These are phyloP conservation scores for Agrilus cyanescens DNA, from an alignment of 2,888 invertebrate species.

Conservation along the genomic window DNA sequence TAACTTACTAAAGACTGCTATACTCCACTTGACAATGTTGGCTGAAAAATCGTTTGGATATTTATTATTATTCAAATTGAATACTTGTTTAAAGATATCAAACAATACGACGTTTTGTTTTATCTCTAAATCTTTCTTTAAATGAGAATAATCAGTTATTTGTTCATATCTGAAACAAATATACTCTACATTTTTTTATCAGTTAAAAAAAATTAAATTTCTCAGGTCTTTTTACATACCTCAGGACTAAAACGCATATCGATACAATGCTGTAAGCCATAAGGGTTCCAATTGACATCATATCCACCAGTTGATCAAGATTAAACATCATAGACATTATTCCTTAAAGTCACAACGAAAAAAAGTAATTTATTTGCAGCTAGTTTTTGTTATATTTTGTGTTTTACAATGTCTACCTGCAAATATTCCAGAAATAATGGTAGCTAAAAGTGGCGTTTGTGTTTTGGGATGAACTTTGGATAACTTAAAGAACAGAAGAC, in stretches of 20 bases:
- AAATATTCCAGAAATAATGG: slow-evolving; percentile 61
- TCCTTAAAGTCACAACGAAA: slow-evolving; percentile 38
- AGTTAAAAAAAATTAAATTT: neutral
- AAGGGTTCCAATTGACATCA: slow-evolving; percentile 91
- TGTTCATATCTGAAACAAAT: slow-evolving; percentile 22
- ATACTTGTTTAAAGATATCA: slow-evolving; percentile 39
- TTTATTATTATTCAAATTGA: slow-evolving; percentile 61
- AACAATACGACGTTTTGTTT: slow-evolving; percentile 17
- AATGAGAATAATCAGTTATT: slow-evolving; percentile 1
- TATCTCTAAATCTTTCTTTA: slow-evolving; percentile 8
- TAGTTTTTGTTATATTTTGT: too few species aligned
- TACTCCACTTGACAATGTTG: slow-evolving; percentile 50
- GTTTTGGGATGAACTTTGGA: slow-evolving; percentile 59
- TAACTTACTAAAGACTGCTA: slow-evolving; percentile 44
- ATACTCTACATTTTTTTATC: neutral
- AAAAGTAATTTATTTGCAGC: slow-evolving; percentile 4
- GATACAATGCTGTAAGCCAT: slow-evolving; percentile 88
- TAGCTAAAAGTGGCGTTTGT: slow-evolving; percentile 69
- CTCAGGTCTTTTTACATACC: slow-evolving; percentile 41
- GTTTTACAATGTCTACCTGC: slow-evolving; percentile 42
- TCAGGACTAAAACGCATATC: slow-evolving; percentile 74
- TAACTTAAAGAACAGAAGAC: slow-evolving; percentile 65
- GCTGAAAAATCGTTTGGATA: slow-evolving; percentile 53
- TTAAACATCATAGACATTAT: slow-evolving; percentile 82
- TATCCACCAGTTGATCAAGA: slow-evolving; percentile 81